Evolutionary conservation across 2,888 invertebrate species (phyloP), one percentile per base, ranked within the genome.

Genomic region (Notodonta ziczac): DNA sequence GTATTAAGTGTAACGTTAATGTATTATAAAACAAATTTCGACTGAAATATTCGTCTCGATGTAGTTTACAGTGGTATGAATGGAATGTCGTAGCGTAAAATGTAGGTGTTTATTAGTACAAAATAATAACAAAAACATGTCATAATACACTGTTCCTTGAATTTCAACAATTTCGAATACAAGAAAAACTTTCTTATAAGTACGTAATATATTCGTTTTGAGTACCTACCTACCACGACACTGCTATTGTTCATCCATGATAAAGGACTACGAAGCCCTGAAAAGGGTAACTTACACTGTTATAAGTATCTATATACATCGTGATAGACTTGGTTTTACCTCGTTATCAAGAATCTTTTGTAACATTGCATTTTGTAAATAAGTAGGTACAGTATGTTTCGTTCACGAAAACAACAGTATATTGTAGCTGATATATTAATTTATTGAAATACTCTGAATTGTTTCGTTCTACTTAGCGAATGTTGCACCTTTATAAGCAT

Each of bases 61-160:
- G 89, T 92, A 91, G 91, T 89, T 87, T 88, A 90, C 89, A 88
- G 87, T 88, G 85, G 83, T 87, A 87, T 90, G 86, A 87, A 89
- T 87, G 88, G 84, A 87, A 86, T 85, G 84, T 84, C 82, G 84
- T 89, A 90, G 90, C 74, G 66, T 76, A 73, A 78, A 84, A 86
- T 79, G 85, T 92, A 92, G 91, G 84, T 89, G 88, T 91, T 91
- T 91, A 90, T 88, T 92, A 92, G 93, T 92, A 93, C 93, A 92
- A 92, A 91, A 83, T 79, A 80, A 84, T 79, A 69, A 77, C n/a
- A 81, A 84, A 75, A 72, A 81, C 69, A 80, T 76, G 79, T 72
- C 72, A 69, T 67, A 72, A 65, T 67, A 55, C 70, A 75, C 73
- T 70, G 66, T 68, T 59, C 66, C 70, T 58, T 67, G 62, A 62